Evolutionary conservation across 2,888 invertebrate species (phyloP).

Genomic region (Biston stratarius): DNA sequence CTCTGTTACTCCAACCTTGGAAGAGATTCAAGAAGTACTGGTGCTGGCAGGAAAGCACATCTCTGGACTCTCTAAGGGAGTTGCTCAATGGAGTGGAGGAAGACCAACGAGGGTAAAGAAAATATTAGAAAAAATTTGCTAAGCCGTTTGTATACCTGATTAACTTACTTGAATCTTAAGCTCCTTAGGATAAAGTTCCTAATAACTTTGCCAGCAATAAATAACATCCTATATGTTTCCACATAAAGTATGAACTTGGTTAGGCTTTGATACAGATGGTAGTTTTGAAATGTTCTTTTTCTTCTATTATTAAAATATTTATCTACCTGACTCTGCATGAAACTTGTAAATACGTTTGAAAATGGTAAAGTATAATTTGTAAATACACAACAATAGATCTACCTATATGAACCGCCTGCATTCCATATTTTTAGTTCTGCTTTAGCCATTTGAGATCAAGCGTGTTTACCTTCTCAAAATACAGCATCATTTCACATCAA

Average conservation of each 20-base stretch:
- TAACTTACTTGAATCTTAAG: too few relatives aligned
- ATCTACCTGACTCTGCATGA: constrained; percentile 25
- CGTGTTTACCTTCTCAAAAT: background rate
- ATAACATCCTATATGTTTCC: too few relatives aligned
- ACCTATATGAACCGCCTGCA: background rate
- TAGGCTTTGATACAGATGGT: too few relatives aligned
- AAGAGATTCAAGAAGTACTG: constrained; percentile 96
- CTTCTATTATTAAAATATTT: background rate
- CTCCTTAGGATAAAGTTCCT: too few relatives aligned
- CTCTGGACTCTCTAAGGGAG: constrained; percentile 94
- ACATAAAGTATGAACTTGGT: too few relatives aligned
- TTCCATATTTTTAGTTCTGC: background rate
- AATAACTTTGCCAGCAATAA: too few relatives aligned
- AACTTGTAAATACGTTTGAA: constrained; percentile 34
- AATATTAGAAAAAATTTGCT: constrained; percentile 2
- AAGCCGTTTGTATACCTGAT: background rate
- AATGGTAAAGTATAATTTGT: constrained; percentile 14
- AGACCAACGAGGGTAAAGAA: constrained; percentile 77
- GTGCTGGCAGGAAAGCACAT: constrained; percentile 93
- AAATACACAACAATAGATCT: constrained; percentile 14
- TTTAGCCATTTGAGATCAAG: background rate
- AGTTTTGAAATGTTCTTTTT: background rate
- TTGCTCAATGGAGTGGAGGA: constrained; percentile 96
- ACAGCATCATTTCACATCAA: background rate
- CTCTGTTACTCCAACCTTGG: constrained; percentile 94